Percentiles rank a stretch among this genome's conserved stretches.
phyloP scores from a whole-genome alignment of 2,888 invertebrate species.

The Eumerus sabulonum region DNA sequence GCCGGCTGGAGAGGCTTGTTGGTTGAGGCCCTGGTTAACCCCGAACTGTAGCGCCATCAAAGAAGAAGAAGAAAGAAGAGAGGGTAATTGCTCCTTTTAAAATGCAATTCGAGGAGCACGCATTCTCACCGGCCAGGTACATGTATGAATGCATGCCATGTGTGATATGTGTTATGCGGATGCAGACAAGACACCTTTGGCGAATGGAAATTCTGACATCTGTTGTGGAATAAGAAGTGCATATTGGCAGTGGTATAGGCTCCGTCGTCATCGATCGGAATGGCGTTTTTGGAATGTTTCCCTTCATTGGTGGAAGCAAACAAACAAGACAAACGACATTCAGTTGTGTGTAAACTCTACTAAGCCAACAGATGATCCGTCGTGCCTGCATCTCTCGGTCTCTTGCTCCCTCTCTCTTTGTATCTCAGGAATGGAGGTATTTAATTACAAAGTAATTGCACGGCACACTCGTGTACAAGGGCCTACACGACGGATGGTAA shows the following conservation, averaged over 20 bases:
- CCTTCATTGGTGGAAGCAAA: conserved; percentile 1
- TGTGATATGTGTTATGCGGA: conserved; percentile 57
- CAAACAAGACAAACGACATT: conserved; percentile 14
- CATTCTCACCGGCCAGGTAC: neutral
- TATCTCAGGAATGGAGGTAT: conserved; percentile 38
- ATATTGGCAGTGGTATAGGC: too few species aligned
- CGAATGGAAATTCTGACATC: conserved; percentile 53
- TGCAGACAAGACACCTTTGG: conserved; percentile 34
- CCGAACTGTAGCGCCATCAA: too few species aligned
- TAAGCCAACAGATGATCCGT: conserved; percentile 20
- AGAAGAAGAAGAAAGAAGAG: too few species aligned
- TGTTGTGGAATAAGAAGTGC: conserved; percentile 7
- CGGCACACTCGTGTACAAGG: neutral
- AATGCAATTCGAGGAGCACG: conserved; percentile 40
- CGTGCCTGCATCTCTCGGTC: conserved; percentile 25
- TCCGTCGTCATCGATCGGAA: too few species aligned
- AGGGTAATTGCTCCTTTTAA: conserved; percentile 58
- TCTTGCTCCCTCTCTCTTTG: too few species aligned
- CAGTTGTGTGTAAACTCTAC: conserved; percentile 1
- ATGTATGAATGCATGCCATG: conserved; percentile 24
- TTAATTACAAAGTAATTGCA: conserved; percentile 64
- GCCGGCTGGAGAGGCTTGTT: too few species aligned
- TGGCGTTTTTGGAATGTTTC: neutral
- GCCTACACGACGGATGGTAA: conserved; percentile 19
- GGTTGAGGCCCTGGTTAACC: too few species aligned